Conservation (phyloP, 2,888 invertebrate species). For the Cosmia pyralina region DNA sequence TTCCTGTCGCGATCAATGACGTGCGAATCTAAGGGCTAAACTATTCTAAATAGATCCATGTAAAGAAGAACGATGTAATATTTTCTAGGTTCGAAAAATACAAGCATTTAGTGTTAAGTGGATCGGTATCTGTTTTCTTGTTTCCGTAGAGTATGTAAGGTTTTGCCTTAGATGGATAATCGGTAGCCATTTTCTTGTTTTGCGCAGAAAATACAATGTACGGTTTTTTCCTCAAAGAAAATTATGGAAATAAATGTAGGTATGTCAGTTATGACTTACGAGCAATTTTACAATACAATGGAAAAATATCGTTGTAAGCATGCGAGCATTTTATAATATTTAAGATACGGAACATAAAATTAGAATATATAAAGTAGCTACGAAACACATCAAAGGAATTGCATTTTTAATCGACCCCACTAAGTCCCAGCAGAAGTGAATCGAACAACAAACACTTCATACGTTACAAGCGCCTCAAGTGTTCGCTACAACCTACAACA, state of each 20-base stretch:
- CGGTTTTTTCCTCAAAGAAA: background rate
- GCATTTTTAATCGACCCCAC: slow-evolving; percentile 35
- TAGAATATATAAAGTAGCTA: slow-evolving; percentile 9
- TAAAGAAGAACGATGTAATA: background rate
- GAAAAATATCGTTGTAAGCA: slow-evolving; percentile 1
- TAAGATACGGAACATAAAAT: background rate
- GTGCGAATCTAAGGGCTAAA: slow-evolving; percentile 88
- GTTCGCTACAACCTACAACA: slow-evolving; percentile 5
- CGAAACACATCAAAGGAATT: slow-evolving; percentile 36
- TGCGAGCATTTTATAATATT: background rate
- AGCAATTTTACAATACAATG: slow-evolving; percentile 19
- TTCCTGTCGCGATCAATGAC: slow-evolving; percentile 85
- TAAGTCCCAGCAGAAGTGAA: slow-evolving; percentile 36
- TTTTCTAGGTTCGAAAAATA: background rate
- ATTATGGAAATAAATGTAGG: background rate
- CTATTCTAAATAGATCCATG: slow-evolving; percentile 48
- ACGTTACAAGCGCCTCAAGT: slow-evolving; percentile 38
- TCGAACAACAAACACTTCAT: slow-evolving; percentile 53
- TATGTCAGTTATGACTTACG: slow-evolving; percentile 25
- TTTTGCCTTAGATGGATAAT: background rate
- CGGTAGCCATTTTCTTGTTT: background rate
- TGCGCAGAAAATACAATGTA: background rate
- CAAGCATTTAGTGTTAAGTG: background rate
- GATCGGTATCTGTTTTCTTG: too few species aligned
- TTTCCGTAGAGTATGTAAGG: too few species aligned